Percentiles rank a stretch among this genome's conserved stretches.
Conservation (phyloP, 2,888 invertebrate species). For the Andrena flavipes region DNA sequence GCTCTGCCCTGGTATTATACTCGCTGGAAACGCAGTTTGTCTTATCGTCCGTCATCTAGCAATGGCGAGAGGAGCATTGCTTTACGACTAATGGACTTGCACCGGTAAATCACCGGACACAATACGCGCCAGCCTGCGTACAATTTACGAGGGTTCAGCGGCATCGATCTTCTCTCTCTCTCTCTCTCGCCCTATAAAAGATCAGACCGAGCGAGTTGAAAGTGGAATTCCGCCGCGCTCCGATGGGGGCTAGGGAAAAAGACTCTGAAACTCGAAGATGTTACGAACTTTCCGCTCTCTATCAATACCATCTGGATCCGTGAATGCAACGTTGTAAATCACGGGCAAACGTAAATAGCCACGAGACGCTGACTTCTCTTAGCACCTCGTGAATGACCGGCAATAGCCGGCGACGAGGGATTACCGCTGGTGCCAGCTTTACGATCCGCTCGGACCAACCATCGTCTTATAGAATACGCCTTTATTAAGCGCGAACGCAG, state of each 20-base stretch:
- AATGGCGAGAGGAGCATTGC: conserved; percentile 73
- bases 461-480: conserved; percentile 30
- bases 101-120: conserved; percentile 78
- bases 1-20: conserved; percentile 52
- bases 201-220: conserved; percentile 56
- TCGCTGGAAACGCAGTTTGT: conserved; percentile 73
- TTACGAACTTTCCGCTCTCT: conserved; percentile 11
- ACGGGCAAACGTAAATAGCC: conserved; percentile 70
- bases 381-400: conserved; percentile 75
- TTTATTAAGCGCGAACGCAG: neutral
- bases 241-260: conserved; percentile 23
- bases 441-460: conserved; percentile 19
- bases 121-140: conserved; percentile 68
- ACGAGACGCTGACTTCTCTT: conserved; percentile 72
- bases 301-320: conserved; percentile 61
- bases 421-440: conserved; percentile 50
- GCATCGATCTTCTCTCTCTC: conserved; percentile 63
- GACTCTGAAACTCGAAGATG: conserved; percentile 23
- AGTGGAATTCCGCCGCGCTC: conserved; percentile 39
- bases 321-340: conserved; percentile 72
- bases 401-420: conserved; percentile 23
- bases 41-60: conserved; percentile 75
- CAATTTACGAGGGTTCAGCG: conserved; percentile 75
- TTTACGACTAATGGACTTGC: conserved; percentile 80
- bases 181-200: conserved; percentile 61